Evolutionary conservation across 2,797 vertebrate genomes (phyloP).

Genomic region (Philypnodon macrostomus): DNA sequence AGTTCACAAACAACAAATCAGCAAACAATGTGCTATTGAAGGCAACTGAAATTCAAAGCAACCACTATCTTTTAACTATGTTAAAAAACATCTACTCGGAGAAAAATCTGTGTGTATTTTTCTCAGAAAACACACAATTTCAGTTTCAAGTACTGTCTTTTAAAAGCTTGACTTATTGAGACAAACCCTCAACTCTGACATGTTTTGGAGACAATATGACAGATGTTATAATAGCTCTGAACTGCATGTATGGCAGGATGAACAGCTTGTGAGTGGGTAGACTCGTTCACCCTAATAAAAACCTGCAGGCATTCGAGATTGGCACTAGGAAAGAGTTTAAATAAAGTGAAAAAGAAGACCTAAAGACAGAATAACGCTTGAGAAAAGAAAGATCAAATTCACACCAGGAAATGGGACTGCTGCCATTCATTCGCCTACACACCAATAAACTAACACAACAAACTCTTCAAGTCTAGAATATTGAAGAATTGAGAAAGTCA

Average conservation of each 20-base stretch:
- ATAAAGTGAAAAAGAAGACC: constrained; percentile 46
- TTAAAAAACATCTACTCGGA: constrained; percentile 31
- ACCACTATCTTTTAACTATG: constrained; percentile 53
- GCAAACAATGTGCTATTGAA: neutral
- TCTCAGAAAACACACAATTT: neutral
- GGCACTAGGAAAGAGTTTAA: constrained; percentile 32
- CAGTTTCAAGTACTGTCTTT: neutral
- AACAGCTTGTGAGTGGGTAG: constrained; percentile 70
- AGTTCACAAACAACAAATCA: too few species aligned
- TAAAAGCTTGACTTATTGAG: constrained; percentile 9
- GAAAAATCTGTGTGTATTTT: constrained; percentile 55
- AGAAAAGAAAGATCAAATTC: constrained; percentile 46
- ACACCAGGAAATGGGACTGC: constrained; percentile 47
- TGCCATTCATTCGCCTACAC: constrained; percentile 58
- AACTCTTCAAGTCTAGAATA: constrained; percentile 25
- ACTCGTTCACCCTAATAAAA: constrained; percentile 54
- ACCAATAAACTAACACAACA: constrained; percentile 20
- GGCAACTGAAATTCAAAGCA: constrained; percentile 45
- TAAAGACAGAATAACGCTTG: constrained; percentile 44
- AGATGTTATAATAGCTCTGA: constrained; percentile 60
- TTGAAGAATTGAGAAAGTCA: constrained; percentile 15
- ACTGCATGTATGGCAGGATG: constrained; percentile 35
- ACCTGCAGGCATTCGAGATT: constrained; percentile 40
- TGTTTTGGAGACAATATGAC: constrained; percentile 47
- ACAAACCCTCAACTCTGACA: constrained; percentile 18